These are phyloP conservation scores for Lochmaea capreae DNA, from an alignment of 2,888 invertebrate genomes.

Conservation along the genomic window DNA sequence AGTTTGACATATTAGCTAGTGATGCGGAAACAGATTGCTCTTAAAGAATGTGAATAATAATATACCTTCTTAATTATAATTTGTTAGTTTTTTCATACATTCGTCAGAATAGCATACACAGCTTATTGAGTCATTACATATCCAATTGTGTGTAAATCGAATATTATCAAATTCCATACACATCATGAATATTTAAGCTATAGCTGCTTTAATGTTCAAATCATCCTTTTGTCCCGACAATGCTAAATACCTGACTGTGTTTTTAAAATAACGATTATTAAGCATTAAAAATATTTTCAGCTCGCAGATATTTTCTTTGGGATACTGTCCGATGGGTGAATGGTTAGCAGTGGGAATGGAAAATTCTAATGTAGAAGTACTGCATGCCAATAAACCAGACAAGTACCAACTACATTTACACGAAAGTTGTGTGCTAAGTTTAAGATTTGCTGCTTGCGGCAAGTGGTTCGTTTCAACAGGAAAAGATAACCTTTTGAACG, in stretches of 20 bases:
- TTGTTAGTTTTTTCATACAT: too few species aligned
- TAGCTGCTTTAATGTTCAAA: too few species aligned
- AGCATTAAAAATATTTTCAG: conserved; percentile 62
- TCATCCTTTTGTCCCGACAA: too few species aligned
- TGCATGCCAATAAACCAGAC: conserved; percentile 90
- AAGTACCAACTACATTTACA: conserved; percentile 96
- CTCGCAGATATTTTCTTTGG: conserved; percentile 85
- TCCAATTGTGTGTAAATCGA: too few species aligned
- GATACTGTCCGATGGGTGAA: conserved; percentile 95
- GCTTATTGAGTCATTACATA: too few species aligned
- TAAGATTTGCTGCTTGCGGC: conserved; percentile 94
- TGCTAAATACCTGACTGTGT: not conserved
- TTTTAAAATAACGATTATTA: not conserved
- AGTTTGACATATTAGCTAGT: too few species aligned
- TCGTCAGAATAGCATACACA: too few species aligned
- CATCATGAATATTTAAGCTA: too few species aligned
- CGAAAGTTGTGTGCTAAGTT: conserved; percentile 95
- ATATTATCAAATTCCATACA: too few species aligned
- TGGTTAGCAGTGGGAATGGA: conserved; percentile 99
- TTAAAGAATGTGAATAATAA: too few species aligned
- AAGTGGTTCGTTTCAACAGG: conserved; percentile 99
- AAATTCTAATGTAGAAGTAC: conserved; percentile 95
- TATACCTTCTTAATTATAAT: too few species aligned
- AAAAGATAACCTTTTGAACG: conserved; percentile 96
- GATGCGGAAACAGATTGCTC: too few species aligned